phyloP scores from a whole-genome alignment of 2,888 invertebrate species.

The Epistrophe grossulariae region DNA sequence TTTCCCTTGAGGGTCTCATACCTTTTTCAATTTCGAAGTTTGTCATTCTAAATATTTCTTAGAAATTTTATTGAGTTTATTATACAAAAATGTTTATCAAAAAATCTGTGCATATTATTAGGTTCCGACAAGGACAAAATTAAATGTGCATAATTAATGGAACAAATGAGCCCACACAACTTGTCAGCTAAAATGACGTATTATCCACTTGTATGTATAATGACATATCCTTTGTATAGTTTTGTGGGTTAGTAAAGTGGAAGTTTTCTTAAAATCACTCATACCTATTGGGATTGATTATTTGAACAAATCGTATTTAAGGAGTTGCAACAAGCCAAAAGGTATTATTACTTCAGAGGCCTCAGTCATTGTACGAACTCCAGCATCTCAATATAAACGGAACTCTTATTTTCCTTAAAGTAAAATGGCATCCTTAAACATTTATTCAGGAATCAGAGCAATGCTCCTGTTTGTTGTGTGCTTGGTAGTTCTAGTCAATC shows the following conservation, averaged over 20 bases:
- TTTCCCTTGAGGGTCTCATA: too few species aligned
- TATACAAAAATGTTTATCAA: too few species aligned
- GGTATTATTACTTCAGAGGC: not conserved
- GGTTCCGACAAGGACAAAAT: not conserved
- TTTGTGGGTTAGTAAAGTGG: too few species aligned
- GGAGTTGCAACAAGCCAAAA: not conserved
- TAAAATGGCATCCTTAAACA: constrained; percentile 26
- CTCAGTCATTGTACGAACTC: not conserved
- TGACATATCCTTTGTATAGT: not conserved
- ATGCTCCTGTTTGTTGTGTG: not conserved
- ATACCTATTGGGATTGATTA: too few species aligned
- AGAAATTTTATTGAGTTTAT: too few species aligned
- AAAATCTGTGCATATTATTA: too few species aligned
- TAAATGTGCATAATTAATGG: constrained; percentile 67
- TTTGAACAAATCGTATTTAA: too few species aligned
- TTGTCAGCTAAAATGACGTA: constrained; percentile 43
- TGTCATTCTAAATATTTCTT: too few species aligned
- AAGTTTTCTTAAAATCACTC: too few species aligned
- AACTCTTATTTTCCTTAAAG: not conserved
- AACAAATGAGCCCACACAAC: constrained; percentile 63
- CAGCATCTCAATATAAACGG: not conserved
- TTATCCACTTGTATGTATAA: too few species aligned
- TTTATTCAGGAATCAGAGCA: constrained; percentile 1
- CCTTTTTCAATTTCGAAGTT: too few species aligned
- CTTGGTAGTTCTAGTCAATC: constrained; percentile 17